Conservation (phyloP, 1,140 invertebrate species). For the Listronotus oregonensis region DNA sequence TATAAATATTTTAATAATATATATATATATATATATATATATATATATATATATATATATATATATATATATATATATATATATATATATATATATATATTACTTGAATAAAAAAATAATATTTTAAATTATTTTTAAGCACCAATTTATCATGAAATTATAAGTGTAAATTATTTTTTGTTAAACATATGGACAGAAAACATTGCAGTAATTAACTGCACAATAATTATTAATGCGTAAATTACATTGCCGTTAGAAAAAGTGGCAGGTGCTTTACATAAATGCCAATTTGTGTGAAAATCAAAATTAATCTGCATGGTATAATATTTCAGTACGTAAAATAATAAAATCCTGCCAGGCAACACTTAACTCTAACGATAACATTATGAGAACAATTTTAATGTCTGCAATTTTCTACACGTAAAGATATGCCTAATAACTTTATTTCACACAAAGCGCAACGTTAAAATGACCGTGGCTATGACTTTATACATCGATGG, state of each 20-base stretch:
- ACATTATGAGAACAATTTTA: conserved; percentile 17
- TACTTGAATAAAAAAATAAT: too few relatives aligned
- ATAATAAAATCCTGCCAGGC: conserved; percentile 14
- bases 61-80: too few relatives aligned
- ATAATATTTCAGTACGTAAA: conserved; percentile 12
- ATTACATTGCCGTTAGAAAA: background rate
- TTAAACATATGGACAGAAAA: too few relatives aligned
- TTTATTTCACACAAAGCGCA: conserved; percentile 8
- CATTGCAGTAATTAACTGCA: too few relatives aligned
- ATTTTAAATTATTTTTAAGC: too few relatives aligned
- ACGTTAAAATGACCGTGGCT: background rate
- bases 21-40: too few relatives aligned
- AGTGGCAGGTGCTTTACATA: conserved; percentile 11
- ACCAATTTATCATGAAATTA: too few relatives aligned
- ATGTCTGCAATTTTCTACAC: conserved; percentile 12
- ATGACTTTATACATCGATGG: too few relatives aligned
- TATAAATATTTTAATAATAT: too few relatives aligned
- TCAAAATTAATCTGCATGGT: conserved; percentile 17
- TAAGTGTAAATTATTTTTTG: too few relatives aligned
- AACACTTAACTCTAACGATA: conserved; percentile 14
- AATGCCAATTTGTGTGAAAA: conserved; percentile 13
- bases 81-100: too few relatives aligned
- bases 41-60: too few relatives aligned
- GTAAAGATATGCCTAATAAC: conserved; percentile 13
- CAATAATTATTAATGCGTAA: conserved; percentile 1